Base-by-base conservation (phyloP, 1,140 invertebrate genomes). In the Microplitis demolitor region DNA sequence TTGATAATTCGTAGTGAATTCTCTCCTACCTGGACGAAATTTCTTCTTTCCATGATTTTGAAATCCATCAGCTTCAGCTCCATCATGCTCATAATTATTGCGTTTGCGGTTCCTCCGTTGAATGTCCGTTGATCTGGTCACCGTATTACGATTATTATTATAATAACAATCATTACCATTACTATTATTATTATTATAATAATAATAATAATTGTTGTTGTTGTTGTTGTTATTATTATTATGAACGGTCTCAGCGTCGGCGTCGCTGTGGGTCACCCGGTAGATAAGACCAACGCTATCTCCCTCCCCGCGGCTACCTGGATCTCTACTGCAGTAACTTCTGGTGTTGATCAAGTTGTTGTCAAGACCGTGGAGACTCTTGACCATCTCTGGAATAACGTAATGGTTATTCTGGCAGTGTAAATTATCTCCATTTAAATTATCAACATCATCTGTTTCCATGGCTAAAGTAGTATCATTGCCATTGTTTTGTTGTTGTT, bases 391-490 rank as follows among this genome's bases (percentile, higher is more conserved):
- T 81, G 78, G 69, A 82, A 82, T 81, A 72, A 82, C 74, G 77
- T 73, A 81, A 80, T 71, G 72, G 72, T 82, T 82, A 81, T 82
- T 82, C 76, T 73, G 51, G 75, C 77, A 77, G 62, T 66, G 69
- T 62, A 62, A 77, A 69, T 45, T 54, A 66, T 45, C 72, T 60
- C 39, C 66, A 71, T 16, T 37, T 9, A 11, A 64, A 61, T 31
- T 39, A 8, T 76, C 71, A 35, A 78, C 73, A 9, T 79, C 79
- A 60, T 83, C 83, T n/a, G 73, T 84, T 78, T 82, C 83, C 82
- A 84, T 83, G 60, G 76, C 71, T 50, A 76, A 69, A 60, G 54
- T 37, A 60, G 54, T 37, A 69, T 77, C 76, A 73, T 71, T 50
- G 3, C 31, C 3, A 58, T 51, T 33, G 33, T 53, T 45, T 53